These are phyloP conservation scores for Thalpophila matura DNA, from an alignment of 2,888 invertebrate species.

Conservation along the genomic window DNA sequence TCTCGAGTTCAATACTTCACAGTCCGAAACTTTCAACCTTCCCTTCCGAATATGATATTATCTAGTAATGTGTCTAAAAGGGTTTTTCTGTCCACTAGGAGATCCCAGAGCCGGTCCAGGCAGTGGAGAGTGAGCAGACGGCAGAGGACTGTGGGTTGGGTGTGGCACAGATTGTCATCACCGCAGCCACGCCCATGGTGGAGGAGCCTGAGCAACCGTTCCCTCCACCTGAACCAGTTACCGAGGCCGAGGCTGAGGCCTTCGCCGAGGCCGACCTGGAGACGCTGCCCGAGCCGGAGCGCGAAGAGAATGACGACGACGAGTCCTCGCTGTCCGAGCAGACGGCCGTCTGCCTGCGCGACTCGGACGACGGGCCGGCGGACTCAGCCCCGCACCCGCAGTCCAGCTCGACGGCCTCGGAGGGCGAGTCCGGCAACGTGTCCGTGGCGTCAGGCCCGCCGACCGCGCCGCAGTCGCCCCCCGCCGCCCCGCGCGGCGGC, in stretches of 20 bases:
- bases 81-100: constrained; percentile 54
- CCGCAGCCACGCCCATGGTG: constrained; percentile 97
- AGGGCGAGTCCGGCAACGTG: constrained; percentile 92
- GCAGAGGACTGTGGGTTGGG: constrained; percentile 92
- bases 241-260: constrained; percentile 87
- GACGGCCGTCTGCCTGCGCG: constrained; percentile 84
- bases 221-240: constrained; percentile 88
- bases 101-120: constrained; percentile 68
- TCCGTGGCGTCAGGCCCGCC: constrained; percentile 91
- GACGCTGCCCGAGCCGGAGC: constrained; percentile 59
- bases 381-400: constrained; percentile 91
- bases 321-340: constrained; percentile 88
- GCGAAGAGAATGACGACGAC: constrained; percentile 80
- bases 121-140: constrained; percentile 83
- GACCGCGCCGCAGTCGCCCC: constrained; percentile 89
- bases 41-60: neutral
- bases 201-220: constrained; percentile 96
- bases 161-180: constrained; percentile 97
- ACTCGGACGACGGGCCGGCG: constrained; percentile 89
- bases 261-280: constrained; percentile 72
- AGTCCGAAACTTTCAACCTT: constrained; percentile 4
- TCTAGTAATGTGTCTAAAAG: constrained; percentile 11
- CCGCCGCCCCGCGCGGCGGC: constrained; percentile 94
- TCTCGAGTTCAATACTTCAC: constrained; percentile 26
- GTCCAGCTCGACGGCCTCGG: constrained; percentile 93